Conservation (phyloP, 1,140 invertebrate species). For the Grapholita molesta region DNA sequence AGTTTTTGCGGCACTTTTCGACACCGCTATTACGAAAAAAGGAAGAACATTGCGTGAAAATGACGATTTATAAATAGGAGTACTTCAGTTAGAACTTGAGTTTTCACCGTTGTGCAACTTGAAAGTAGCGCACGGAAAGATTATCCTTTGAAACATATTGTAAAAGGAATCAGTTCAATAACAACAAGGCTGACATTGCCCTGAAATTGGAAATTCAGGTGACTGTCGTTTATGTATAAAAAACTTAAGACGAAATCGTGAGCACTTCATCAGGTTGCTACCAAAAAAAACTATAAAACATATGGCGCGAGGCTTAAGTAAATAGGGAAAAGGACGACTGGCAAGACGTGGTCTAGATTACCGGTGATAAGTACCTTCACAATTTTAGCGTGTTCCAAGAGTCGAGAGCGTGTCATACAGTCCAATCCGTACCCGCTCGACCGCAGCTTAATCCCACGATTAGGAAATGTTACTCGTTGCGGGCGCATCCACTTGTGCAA, state of each 20-base stretch:
- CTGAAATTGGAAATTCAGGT: no score
- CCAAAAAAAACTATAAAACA: neutral
- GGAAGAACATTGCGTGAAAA: neutral
- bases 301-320: neutral
- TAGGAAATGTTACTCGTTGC: constrained; percentile 8
- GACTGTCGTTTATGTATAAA: no score
- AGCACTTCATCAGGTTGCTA: neutral
- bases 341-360: neutral
- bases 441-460: constrained; percentile 9
- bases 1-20: constrained; percentile 1
- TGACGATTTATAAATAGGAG: neutral
- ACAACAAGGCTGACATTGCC: no score
- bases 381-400: neutral
- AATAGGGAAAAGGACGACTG: neutral
- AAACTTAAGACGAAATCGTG: no score
- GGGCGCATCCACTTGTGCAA: constrained; percentile 8
- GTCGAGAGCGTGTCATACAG: neutral
- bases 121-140: no score
- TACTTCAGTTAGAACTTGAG: no score
- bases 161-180: no score
- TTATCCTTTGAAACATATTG: no score
- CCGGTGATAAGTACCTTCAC: neutral
- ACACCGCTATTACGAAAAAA: neutral
- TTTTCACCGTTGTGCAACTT: no score
- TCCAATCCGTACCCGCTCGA: constrained; percentile 2